phyloP scores from a whole-genome alignment of 2,113 vertebrate genomes.

The Osmerus eperlanus region DNA sequence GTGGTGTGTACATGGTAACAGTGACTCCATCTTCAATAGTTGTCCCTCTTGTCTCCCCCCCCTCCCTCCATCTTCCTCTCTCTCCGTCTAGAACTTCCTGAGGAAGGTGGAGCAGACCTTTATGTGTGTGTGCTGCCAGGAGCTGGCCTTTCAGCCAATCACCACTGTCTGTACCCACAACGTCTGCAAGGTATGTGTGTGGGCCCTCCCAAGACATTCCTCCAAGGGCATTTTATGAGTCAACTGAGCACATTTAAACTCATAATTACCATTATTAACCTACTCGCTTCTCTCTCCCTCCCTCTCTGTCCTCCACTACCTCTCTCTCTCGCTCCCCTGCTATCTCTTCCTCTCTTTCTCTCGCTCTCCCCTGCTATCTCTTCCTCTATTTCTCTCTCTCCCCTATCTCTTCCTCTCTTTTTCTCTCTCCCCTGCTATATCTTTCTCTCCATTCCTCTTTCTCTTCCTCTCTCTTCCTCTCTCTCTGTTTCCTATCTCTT shows the following conservation, averaged over 20 bases:
- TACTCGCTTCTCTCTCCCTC: background rate
- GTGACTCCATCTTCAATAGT: no score
- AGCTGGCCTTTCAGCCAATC: conserved; percentile 92
- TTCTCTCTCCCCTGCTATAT: no score
- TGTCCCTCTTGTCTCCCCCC: no score
- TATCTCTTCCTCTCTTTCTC: background rate
- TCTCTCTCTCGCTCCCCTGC: background rate
- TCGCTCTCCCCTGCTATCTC: background rate
- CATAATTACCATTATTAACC: background rate
- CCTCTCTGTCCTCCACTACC: background rate
- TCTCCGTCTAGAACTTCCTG: conserved; percentile 84
- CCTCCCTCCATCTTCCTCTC: no score
- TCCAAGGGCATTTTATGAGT: no score
- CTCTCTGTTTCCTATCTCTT: background rate
- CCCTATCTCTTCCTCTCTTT: background rate
- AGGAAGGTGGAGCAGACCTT: conserved; percentile 95
- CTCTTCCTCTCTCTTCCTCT: no score
- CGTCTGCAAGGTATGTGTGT: conserved; percentile 88
- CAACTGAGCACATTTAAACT: background rate
- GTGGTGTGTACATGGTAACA: no score
- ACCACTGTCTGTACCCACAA: conserved; percentile 96
- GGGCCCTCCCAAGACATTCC: no score
- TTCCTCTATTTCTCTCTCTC: background rate
- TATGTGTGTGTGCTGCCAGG: conserved; percentile 99
- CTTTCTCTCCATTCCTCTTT: no score